phyloP scores from a whole-genome alignment of 2,888 invertebrate genomes.

The Microchrysa polita region DNA sequence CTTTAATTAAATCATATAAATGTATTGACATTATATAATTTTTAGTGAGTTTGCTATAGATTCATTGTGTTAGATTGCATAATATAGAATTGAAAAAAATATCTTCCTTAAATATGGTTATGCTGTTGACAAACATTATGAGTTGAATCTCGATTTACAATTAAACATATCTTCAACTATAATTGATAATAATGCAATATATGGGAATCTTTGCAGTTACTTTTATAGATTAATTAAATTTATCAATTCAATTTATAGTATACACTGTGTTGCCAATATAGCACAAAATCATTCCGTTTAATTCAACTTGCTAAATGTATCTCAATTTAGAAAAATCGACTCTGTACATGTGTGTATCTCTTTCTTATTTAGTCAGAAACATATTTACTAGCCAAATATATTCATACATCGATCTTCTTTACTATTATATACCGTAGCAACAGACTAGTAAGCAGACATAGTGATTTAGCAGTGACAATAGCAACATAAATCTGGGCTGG shows the following conservation, averaged over 20 bases:
- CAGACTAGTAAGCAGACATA: no score
- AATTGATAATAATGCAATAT: background rate
- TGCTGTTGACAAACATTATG: background rate
- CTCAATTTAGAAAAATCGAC: background rate
- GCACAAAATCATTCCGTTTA: constrained; percentile 36
- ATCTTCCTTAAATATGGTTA: background rate
- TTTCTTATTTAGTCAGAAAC: no score
- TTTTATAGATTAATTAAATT: background rate
- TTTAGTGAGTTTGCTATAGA: background rate
- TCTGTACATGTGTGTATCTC: no score
- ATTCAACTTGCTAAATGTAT: background rate
- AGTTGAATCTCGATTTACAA: background rate
- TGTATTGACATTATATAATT: background rate
- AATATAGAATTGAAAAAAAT: background rate
- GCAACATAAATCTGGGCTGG: no score
- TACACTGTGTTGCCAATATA: no score
- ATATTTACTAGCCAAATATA: no score
- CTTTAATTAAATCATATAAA: background rate
- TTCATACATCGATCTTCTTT: no score
- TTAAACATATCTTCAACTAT: background rate
- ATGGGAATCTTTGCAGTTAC: background rate
- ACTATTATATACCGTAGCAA: no score
- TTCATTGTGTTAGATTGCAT: background rate
- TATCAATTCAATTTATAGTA: background rate
- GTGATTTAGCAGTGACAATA: no score